Evolutionary conservation across 1,140 invertebrate genomes (phyloP), one percentile per base, ranked within the genome.

Genomic region (Nasonia longicornis): DNA sequence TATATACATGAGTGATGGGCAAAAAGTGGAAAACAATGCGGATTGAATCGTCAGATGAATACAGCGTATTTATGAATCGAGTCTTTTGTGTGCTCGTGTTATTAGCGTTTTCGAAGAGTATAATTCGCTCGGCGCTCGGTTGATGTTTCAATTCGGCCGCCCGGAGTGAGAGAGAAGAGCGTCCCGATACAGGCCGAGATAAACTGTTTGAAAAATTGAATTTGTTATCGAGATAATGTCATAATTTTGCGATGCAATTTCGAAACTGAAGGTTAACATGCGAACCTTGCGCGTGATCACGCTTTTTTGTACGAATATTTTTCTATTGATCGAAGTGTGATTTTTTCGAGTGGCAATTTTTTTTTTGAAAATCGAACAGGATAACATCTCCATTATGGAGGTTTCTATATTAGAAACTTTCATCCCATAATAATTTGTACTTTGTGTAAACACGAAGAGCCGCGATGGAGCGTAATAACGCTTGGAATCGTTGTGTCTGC

Each of bases 211-310:
- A 77, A 77, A 45, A 31, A 42, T 64, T 66, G 29, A 6, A 64
- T 77, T 70, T 70, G n/a, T 70, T 52, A 72, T 72, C 78, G 58
- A 66, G 31, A 66, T 67, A 80, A 80, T 80, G 58, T 80, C 78
- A 74, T 80, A 66, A 80, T 80, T 79, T 79, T 14, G 69, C 29
- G 26, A 20, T 72, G 38, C 48, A 35, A 26, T 38, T 76, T 66
- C 63, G 35, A 71, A n/a, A 35, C 12, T 26, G 64, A 67, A 67
- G 29, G 29, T 67, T 29, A 31, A 67, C 52, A 58, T 58, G 52
- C 52, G 20, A 58, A 16, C 52, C 52, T 58, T 20, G 20, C 52
- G 20, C 6, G 26, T 26, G 26, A 1, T 26, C 26, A 20, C 16
- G 38, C 38, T 20, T 58, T 58, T 58, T n/a, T n/a, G 1, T 14